Conservation (phyloP, 37 sponge, comb jelly and placozoan species). For the Axinella damicornis region DNA sequence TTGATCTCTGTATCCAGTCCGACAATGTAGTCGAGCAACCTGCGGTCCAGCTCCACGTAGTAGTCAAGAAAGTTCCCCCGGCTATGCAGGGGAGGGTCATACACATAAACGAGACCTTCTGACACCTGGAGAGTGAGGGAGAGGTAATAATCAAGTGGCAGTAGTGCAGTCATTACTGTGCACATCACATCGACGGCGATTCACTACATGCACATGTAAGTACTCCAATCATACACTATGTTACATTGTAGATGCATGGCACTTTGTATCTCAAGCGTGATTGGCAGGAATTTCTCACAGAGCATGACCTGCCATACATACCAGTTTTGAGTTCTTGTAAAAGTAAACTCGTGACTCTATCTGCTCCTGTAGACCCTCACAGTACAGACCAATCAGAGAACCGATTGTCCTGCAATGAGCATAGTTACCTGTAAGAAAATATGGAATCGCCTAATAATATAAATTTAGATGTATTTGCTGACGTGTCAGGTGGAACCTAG, state of each 20-base stretch:
- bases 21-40: slow-evolving; percentile 58
- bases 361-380: slow-evolving; percentile 70
- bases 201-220: no score
- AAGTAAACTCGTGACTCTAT: slow-evolving; percentile 63
- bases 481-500: no score
- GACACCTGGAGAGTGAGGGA: slow-evolving; percentile 20
- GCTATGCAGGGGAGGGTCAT: slow-evolving; percentile 50
- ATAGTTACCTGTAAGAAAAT: no score
- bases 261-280: not conserved
- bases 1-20: slow-evolving; percentile 65
- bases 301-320: no score
- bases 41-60: slow-evolving; percentile 44
- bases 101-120: slow-evolving; percentile 48
- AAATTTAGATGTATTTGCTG: not conserved
- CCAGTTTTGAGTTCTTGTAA: no score
- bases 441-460: not conserved
- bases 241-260: no score
- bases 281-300: slow-evolving; percentile 48
- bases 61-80: slow-evolving; percentile 63
- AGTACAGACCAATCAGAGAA: slow-evolving; percentile 59
- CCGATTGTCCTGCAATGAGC: slow-evolving; percentile 61
- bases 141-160: not conserved
- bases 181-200: no score
- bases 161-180: no score
- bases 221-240: no score